Evolutionary conservation across 1,140 invertebrate species (phyloP).

Genomic region (Harpegnathos saltator): DNA sequence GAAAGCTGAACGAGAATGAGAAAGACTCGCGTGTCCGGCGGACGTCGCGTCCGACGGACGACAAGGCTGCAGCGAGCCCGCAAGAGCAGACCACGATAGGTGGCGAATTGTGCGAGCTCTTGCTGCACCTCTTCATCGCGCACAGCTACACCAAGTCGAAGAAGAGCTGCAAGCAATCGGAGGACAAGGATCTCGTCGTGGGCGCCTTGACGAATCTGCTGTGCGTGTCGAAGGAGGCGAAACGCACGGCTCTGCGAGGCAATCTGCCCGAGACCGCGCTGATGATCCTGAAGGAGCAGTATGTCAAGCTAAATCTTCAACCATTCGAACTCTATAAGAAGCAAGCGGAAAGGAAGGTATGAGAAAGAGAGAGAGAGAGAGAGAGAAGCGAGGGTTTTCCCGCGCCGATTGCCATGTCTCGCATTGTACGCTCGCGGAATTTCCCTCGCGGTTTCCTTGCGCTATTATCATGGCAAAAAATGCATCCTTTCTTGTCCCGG

Average conservation of each 20-base stretch:
- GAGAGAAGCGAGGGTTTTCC: neutral
- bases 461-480: neutral
- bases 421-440: conserved; percentile 10
- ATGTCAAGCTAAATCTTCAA: conserved; percentile 85
- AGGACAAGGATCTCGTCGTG: conserved; percentile 82
- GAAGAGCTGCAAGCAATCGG: conserved; percentile 74
- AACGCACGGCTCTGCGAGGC: conserved; percentile 81
- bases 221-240: conserved; percentile 83
- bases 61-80: conserved; percentile 6
- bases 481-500: conserved; percentile 57
- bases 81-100: conserved; percentile 75
- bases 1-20: conserved; percentile 46
- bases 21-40: neutral
- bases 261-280: conserved; percentile 81
- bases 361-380: too few species aligned
- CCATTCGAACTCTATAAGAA: conserved; percentile 83
- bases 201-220: conserved; percentile 84
- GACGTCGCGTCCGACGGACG: conserved; percentile 40
- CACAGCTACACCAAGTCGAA: conserved; percentile 80
- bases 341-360: conserved; percentile 80
- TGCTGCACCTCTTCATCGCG: conserved; percentile 85
- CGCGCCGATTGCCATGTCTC: neutral
- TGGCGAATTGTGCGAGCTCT: conserved; percentile 83
- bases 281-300: conserved; percentile 83
- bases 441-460: neutral